Evolutionary conservation across 2,888 invertebrate genomes (phyloP).

Genomic region (Eustalomyia histrio): DNA sequence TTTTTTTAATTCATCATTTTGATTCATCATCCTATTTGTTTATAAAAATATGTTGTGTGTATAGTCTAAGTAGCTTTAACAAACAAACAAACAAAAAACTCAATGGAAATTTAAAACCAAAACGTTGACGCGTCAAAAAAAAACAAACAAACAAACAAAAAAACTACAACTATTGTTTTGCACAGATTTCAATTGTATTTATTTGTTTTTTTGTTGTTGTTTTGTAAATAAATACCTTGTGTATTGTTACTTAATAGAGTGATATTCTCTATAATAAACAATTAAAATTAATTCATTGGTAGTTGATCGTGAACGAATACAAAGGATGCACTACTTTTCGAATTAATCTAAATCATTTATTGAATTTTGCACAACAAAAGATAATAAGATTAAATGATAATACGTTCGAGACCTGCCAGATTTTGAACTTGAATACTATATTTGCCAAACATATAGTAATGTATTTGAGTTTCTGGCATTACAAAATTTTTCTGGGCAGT

Average conservation of each 20-base stretch:
- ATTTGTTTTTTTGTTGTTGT: conserved; percentile 43
- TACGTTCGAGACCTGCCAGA: too few species aligned
- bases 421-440: too few species aligned
- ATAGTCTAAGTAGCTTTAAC: conserved; percentile 36
- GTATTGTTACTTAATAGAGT: conserved; percentile 61
- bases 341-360: too few species aligned
- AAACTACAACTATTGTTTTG: conserved; percentile 50
- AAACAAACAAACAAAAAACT: conserved; percentile 47
- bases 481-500: too few species aligned
- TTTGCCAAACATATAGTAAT: too few species aligned
- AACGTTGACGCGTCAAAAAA: conserved; percentile 57
- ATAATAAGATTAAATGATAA: too few species aligned
- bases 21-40: not conserved
- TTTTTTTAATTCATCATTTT: conserved; percentile 18
- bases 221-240: conserved; percentile 57
- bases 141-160: conserved; percentile 40
- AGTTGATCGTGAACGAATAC: not conserved
- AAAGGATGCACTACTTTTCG: not conserved
- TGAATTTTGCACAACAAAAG: too few species aligned
- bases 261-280: conserved; percentile 56
- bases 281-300: conserved; percentile 27
- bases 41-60: not conserved
- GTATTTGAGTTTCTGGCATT: too few species aligned
- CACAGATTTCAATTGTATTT: conserved; percentile 52
- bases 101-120: conserved; percentile 54